These are phyloP conservation scores for Iselma pallidipennis DNA, from an alignment of 2,888 invertebrate genomes.

Conservation along the genomic window DNA sequence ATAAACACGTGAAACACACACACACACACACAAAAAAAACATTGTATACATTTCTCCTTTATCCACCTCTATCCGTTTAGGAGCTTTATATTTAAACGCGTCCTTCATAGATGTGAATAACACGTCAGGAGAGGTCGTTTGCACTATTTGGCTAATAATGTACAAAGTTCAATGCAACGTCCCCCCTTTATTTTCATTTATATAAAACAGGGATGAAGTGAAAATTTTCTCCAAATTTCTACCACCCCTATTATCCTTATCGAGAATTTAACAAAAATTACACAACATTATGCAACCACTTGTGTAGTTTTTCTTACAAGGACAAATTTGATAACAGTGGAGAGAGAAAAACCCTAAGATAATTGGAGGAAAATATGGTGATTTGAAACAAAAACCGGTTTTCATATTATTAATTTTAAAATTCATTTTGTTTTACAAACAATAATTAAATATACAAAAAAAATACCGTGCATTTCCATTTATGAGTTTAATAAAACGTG, in stretches of 20 bases:
- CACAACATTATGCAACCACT: conserved; percentile 7
- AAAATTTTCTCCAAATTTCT: background rate
- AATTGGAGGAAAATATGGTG: too few relatives aligned
- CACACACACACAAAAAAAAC: too few relatives aligned
- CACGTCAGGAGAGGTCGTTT: conserved; percentile 19
- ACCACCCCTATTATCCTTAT: too few relatives aligned
- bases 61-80: background rate
- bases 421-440: background rate
- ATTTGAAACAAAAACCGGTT: background rate
- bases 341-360: background rate
- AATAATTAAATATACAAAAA: background rate
- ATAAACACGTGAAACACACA: conserved; percentile 1
- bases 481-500: background rate
- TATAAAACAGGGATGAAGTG: background rate
- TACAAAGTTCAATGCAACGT: conserved; percentile 12
- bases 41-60: background rate
- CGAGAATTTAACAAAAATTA: background rate
- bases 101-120: conserved; percentile 21
- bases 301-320: background rate
- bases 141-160: conserved; percentile 7
- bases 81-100: conserved; percentile 13
- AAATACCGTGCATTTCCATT: background rate
- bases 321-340: background rate
- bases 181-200: background rate
- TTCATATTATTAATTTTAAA: background rate